Conservation (phyloP, 2,113 vertebrate species). For the Crocuta crocuta region DNA sequence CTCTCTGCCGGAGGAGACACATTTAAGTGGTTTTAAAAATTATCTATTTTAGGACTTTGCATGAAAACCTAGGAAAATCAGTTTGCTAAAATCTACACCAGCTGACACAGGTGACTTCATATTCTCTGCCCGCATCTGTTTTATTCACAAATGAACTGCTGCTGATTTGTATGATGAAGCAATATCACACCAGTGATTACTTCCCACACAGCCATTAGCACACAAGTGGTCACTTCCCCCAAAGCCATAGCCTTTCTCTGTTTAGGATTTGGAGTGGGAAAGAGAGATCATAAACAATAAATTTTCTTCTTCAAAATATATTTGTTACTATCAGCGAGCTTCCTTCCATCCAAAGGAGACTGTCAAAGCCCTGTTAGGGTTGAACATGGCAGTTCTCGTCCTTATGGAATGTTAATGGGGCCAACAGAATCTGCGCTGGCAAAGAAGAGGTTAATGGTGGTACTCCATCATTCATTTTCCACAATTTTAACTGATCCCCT, state of each 20-base stretch:
- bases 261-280: constrained; percentile 15
- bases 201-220: neutral
- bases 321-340: neutral
- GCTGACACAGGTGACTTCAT: constrained; percentile 3
- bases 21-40: constrained; percentile 40
- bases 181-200: neutral
- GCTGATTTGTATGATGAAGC: constrained; percentile 60
- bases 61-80: constrained; percentile 40
- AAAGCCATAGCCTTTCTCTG: neutral
- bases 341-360: neutral
- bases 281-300: neutral
- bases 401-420: neutral
- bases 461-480: neutral
- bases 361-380: constrained; percentile 7
- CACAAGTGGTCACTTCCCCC: neutral
- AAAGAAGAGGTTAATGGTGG: neutral
- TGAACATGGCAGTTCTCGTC: constrained; percentile 13
- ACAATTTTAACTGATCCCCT: neutral
- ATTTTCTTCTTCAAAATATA: constrained; percentile 27
- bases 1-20: constrained; percentile 13
- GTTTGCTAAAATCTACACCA: constrained; percentile 45
- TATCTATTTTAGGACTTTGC: constrained; percentile 51
- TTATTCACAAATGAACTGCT: constrained; percentile 43
- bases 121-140: neutral
- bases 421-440: neutral